These are phyloP conservation scores for Puntigrus tetrazona DNA, from an alignment of 2,113 vertebrate species.

Conservation along the genomic window DNA sequence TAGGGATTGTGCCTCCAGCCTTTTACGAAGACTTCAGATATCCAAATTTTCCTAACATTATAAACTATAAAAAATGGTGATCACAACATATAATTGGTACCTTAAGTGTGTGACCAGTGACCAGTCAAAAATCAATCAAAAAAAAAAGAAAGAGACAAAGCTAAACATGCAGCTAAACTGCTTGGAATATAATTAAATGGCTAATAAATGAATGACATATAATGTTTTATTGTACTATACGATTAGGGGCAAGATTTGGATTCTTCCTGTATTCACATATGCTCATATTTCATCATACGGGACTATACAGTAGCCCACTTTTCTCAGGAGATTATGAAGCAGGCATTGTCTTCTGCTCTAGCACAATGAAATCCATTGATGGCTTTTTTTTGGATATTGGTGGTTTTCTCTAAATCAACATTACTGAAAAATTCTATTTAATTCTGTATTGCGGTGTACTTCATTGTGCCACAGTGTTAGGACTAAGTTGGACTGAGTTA, in stretches of 20 bases:
- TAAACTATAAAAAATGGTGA: too few species aligned
- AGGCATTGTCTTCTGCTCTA: slow-evolving; percentile 60
- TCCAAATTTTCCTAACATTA: too few species aligned
- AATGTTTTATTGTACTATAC: neutral
- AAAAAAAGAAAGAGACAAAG: neutral
- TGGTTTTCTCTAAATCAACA: neutral
- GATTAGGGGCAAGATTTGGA: neutral
- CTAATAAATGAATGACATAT: neutral
- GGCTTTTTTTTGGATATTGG: slow-evolving; percentile 34
- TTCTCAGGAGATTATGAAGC: slow-evolving; percentile 31
- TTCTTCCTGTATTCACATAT: neutral
- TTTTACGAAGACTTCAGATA: too few species aligned
- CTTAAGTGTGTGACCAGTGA: neutral
- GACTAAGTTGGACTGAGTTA: neutral
- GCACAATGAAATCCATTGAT: slow-evolving; percentile 61
- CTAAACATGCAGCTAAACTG: neutral
- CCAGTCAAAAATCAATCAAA: neutral
- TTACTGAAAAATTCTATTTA: neutral
- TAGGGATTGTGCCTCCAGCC: too few species aligned
- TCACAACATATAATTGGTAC: too few species aligned
- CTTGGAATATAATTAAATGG: neutral
- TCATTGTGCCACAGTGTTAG: neutral
- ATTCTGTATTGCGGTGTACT: neutral
- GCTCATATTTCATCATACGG: neutral
- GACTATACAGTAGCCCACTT: neutral